A percentile compares a stretch with the other conserved stretches of the same genome.
Evolutionary conservation across 2,113 vertebrate species (phyloP).

Genomic region (Scartelaos histophorus): DNA sequence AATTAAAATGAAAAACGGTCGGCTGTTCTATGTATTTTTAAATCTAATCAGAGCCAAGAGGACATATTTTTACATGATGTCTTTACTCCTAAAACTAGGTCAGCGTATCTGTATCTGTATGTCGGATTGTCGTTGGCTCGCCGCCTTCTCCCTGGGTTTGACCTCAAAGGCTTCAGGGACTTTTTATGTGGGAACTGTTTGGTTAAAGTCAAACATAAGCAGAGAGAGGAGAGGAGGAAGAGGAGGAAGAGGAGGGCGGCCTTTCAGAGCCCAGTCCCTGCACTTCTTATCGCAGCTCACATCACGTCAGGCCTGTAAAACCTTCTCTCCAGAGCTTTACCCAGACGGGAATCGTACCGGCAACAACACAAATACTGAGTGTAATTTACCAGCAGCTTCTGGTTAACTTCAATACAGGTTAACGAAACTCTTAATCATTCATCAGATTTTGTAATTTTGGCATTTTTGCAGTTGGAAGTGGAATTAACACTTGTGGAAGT

Average conservation of each 20-base stretch:
- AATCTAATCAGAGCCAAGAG: background rate
- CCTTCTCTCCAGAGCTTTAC: background rate
- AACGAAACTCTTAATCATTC: too few species aligned
- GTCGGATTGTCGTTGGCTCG: background rate
- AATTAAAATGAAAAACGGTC: too few species aligned
- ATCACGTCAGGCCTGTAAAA: background rate
- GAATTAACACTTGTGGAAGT: too few species aligned
- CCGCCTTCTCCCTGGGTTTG: background rate
- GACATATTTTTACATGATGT: background rate
- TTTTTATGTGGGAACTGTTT: slow-evolving; percentile 10
- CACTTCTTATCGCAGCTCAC: background rate
- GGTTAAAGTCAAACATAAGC: slow-evolving; percentile 3
- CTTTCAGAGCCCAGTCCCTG: slow-evolving; percentile 6
- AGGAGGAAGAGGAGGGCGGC: background rate
- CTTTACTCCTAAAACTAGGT: background rate
- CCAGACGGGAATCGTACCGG: background rate
- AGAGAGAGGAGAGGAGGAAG: background rate
- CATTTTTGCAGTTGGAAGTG: too few species aligned
- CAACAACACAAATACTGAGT: background rate
- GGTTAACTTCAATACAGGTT: too few species aligned
- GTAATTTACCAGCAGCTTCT: too few species aligned
- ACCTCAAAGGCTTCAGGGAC: background rate
- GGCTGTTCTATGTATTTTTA: background rate
- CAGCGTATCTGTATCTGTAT: background rate
- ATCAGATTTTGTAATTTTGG: too few species aligned